Evolutionary conservation across 2,888 invertebrate genomes (phyloP).

Genomic region (Pristionchus exspectatus): DNA sequence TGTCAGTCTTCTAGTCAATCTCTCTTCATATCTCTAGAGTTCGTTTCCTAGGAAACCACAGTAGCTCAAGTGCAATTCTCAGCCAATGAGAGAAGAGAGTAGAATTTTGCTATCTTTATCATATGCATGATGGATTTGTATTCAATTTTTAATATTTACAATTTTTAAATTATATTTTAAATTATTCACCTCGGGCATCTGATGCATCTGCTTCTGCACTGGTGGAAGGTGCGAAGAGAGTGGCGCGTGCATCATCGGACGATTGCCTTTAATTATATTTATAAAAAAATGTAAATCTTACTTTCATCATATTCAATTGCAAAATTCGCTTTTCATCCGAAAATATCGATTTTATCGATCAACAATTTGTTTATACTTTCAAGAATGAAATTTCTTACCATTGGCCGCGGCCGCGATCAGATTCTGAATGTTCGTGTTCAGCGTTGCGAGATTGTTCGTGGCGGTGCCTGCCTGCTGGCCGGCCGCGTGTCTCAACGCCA

Average conservation of each 20-base stretch:
- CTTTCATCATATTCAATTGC: too few relatives aligned
- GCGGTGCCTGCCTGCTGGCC: neutral
- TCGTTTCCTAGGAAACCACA: neutral
- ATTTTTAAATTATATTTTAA: neutral
- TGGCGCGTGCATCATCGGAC: neutral
- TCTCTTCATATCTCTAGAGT: neutral
- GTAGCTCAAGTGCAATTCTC: neutral
- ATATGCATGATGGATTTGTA: too few relatives aligned
- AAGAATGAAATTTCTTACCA: neutral
- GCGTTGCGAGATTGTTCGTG: constrained; percentile 6
- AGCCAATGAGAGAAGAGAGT: neutral
- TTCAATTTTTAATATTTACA: neutral
- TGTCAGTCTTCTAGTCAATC: too few relatives aligned
- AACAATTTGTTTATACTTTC: too few relatives aligned
- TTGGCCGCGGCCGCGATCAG: constrained; percentile 15
- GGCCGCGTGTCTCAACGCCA: constrained; percentile 9
- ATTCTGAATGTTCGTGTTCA: constrained; percentile 34
- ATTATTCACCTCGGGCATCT: constrained; percentile 11
- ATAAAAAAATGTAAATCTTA: too few relatives aligned
- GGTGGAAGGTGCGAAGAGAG: neutral
- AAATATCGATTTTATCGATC: too few relatives aligned
- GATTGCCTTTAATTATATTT: neutral
- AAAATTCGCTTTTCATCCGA: too few relatives aligned
- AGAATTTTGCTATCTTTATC: too few relatives aligned
- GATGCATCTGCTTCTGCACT: neutral